Evolutionary conservation across 2,888 invertebrate species (phyloP).

Genomic region (Mimumesa dahlbomi): DNA sequence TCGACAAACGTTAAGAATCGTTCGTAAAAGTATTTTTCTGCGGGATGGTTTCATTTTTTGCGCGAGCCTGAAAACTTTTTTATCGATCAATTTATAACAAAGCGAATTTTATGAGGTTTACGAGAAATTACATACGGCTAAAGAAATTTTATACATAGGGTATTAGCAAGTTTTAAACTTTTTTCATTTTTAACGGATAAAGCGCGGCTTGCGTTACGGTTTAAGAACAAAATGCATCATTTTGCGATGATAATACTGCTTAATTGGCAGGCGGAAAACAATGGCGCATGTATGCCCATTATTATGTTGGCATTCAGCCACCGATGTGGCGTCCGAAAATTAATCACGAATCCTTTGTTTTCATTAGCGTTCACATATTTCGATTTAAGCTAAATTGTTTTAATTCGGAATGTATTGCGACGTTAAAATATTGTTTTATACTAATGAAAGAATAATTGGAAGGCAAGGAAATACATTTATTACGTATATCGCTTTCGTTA

Average conservation of each 20-base stretch:
- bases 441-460: no score
- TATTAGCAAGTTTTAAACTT: conserved; percentile 43
- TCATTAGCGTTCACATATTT: neutral
- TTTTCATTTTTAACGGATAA: conserved; percentile 63
- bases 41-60: no score
- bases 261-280: conserved; percentile 54
- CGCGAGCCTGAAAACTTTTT: conserved; percentile 12
- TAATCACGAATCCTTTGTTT: conserved; percentile 1
- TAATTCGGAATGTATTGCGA: no score
- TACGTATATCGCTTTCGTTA: no score
- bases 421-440: no score
- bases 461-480: no score
- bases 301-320: no score
- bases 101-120: neutral
- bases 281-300: conserved; percentile 47
- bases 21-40: no score
- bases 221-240: conserved; percentile 40
- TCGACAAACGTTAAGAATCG: no score
- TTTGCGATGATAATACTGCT: conserved; percentile 51
- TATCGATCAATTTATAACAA: neutral
- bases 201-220: conserved; percentile 30
- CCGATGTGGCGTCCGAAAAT: conserved; percentile 17
- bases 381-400: neutral
- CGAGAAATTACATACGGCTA: neutral
- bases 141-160: conserved; percentile 1